Evolutionary conservation across 1,140 invertebrate species (phyloP).

Genomic region (Ectropis grisescens): DNA sequence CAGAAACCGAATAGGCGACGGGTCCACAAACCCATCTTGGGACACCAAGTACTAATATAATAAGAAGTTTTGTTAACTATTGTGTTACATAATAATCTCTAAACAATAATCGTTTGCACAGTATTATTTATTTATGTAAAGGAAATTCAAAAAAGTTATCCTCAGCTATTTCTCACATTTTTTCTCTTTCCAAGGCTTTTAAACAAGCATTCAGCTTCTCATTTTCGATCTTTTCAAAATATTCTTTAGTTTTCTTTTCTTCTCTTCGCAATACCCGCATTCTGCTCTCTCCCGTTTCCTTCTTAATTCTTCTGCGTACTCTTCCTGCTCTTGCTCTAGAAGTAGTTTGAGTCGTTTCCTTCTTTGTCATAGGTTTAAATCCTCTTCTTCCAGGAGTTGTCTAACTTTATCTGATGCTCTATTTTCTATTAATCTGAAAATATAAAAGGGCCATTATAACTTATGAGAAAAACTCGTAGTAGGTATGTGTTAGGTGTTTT

Average conservation of each 20-base stretch:
- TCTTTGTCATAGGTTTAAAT: constrained; percentile 47
- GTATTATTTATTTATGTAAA: constrained; percentile 1
- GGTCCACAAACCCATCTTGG: too few species aligned
- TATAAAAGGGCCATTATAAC: too few species aligned
- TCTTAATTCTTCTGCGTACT: constrained; percentile 27
- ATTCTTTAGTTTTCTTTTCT: constrained; percentile 22
- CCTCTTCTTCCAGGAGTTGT: constrained; percentile 35
- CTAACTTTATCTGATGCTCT: constrained; percentile 36
- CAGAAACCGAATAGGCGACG: too few species aligned
- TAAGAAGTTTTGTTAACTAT: too few species aligned
- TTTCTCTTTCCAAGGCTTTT: constrained; percentile 46
- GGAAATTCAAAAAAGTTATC: not conserved
- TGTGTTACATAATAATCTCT: too few species aligned
- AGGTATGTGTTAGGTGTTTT: too few species aligned
- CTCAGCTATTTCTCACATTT: constrained; percentile 40
- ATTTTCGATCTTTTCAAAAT: constrained; percentile 34
- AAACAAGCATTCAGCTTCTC: constrained; percentile 34
- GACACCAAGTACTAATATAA: too few species aligned
- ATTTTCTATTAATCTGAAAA: constrained; percentile 37
- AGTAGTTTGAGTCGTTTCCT: constrained; percentile 30
- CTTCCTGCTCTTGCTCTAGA: constrained; percentile 35
- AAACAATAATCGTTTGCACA: too few species aligned
- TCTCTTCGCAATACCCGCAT: constrained; percentile 35
- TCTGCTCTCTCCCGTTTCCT: constrained; percentile 23
- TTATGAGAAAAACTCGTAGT: too few species aligned